A percentile compares a stretch with the other conserved stretches of the same genome.
Conservation (phyloP, 2,113 vertebrate species). For the Phrynocephalus versicolor region DNA sequence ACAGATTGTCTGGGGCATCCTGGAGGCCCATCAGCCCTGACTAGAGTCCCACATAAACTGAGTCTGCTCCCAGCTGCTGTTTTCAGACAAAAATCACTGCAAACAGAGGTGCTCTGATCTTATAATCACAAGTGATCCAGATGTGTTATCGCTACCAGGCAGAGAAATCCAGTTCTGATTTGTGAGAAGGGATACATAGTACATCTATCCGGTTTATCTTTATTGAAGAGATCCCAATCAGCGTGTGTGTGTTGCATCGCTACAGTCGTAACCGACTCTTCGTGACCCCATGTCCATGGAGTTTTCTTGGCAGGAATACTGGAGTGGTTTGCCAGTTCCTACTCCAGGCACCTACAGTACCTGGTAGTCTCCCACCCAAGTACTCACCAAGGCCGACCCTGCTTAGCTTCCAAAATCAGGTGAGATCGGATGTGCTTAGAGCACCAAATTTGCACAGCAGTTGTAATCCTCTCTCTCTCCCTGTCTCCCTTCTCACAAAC, state of each 20-base stretch:
- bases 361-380: no score
- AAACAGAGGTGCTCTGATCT: not conserved
- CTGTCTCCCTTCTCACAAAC: not conserved
- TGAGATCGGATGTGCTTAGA: no score
- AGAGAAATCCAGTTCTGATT: not conserved
- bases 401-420: no score
- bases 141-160: not conserved
- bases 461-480: not conserved
- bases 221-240: not conserved
- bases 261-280: no score
- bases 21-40: not conserved
- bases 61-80: not conserved
- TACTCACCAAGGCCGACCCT: no score
- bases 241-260: no score
- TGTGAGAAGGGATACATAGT: not conserved
- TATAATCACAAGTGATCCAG: not conserved
- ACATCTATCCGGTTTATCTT: not conserved
- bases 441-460: no score
- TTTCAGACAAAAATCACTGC: not conserved
- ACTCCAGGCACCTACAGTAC: no score
- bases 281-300: no score
- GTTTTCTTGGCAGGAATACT: no score
- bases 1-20: not conserved
- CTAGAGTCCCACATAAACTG: no score
- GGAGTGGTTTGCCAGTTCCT: no score